Base-by-base conservation (phyloP, 2,888 invertebrate species). In the Cyrtodaria siliqua region DNA sequence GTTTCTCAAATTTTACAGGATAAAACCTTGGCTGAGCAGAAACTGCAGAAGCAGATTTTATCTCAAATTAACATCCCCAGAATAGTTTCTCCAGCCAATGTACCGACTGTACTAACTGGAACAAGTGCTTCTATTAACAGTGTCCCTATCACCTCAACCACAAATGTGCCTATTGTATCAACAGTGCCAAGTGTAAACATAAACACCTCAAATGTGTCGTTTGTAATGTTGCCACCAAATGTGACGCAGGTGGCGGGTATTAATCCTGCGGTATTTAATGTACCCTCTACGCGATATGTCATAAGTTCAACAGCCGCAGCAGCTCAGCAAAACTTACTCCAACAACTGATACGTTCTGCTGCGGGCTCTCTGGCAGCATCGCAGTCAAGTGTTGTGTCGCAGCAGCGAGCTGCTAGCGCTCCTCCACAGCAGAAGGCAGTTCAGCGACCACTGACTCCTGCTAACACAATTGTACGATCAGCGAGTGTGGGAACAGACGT, bases 391-490 rank as follows among this genome's bases (percentile, higher is more conserved):
- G n/a, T 49, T 27, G 50, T 79, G 26, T 72, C 85, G 1, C 88
- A 87, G 14, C 86, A 88, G 14, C 76, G 89, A 12, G 88, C 89
- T 12, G 83, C 89, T 1, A 88, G 88, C 80, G 89, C 89, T 20
- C 89, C 90, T n/a, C 89, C 82, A 18, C 69, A 76, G 44, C 79
- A 84, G 67, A 84, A 86, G 57, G 59, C 78, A 44, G 69, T 81
- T 18, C 77, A 77, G 27, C 16, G 62, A 24, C 57, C 63, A 24
- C 27, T 50, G 16, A 74, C 71, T n/a, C 78, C 79, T 56, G 72
- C 67, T 16, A 75, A 66, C 20, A 79, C 83, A 3, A 68, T 89
- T 16, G 87, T 87, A 12, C 75, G 90, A 23, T 88, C 90, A 27
- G 90, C 90, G 4, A 90, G 90, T 83, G 90, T 89, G 23, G 90